Evolutionary conservation across 2,888 invertebrate species (phyloP).

Genomic region (Drosophila rubida): DNA sequence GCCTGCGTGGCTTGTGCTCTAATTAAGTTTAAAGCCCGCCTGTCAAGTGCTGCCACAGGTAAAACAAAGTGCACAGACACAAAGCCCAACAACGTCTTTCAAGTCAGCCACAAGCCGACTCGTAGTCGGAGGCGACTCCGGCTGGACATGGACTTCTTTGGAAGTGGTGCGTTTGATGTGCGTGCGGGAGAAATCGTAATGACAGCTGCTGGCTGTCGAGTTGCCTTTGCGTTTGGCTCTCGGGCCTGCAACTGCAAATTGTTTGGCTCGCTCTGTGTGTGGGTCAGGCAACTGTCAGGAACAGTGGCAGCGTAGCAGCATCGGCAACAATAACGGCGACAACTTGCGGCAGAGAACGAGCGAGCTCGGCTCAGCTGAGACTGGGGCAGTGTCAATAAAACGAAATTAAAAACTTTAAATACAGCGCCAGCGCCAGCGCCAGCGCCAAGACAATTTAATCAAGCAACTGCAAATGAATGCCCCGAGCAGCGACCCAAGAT

Average conservation of each 20-base stretch:
- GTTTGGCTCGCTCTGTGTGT: constrained; percentile 50
- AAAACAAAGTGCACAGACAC: background rate
- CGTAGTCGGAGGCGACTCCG: background rate
- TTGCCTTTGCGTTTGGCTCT: constrained; percentile 11
- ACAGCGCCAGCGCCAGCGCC: constrained; percentile 42
- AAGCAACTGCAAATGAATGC: constrained; percentile 74
- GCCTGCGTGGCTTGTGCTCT: background rate
- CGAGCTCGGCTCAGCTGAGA: background rate
- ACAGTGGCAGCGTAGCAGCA: constrained; percentile 24
- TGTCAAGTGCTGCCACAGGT: constrained; percentile 4
- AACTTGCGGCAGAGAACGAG: constrained; percentile 31
- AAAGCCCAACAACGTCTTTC: constrained; percentile 4
- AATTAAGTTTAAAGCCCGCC: background rate
- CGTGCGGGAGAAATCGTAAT: constrained; percentile 12
- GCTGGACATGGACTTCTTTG: constrained; percentile 2
- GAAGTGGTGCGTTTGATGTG: constrained; percentile 15
- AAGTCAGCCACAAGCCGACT: background rate
- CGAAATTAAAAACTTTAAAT: constrained; percentile 76
- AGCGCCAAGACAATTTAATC: constrained; percentile 68
- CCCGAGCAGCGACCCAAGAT: constrained; percentile 39
- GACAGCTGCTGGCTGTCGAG: constrained; percentile 25
- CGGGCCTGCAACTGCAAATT: constrained; percentile 24
- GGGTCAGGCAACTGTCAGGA: constrained; percentile 54
- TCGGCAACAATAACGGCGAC: constrained; percentile 37
- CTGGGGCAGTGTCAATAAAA: constrained; percentile 70